Evolutionary conservation across 2,113 vertebrate species (phyloP).

Genomic region (Phaetusa simplex): DNA sequence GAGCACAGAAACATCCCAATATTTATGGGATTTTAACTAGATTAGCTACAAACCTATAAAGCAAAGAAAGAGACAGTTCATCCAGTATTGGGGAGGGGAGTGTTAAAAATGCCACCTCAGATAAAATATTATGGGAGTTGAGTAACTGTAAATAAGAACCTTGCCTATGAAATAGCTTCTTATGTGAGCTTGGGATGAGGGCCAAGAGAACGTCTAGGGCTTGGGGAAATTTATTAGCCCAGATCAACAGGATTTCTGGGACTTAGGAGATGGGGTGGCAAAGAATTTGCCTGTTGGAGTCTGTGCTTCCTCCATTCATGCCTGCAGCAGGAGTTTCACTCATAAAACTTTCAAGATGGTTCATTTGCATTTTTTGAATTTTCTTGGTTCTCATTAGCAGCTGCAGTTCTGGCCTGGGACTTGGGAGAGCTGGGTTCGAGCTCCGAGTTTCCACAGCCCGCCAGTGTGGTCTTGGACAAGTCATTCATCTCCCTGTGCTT

Average conservation of each 20-base stretch:
- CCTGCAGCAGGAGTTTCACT: constrained; percentile 21
- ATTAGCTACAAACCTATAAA: constrained; percentile 67
- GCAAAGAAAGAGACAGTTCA: constrained; percentile 71
- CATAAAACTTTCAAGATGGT: constrained; percentile 1
- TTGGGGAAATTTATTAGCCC: constrained; percentile 69
- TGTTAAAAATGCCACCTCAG: constrained; percentile 73
- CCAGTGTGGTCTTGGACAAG: background rate
- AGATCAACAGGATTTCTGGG: constrained; percentile 68
- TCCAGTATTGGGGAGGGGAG: constrained; percentile 55
- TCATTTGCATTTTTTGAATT: constrained; percentile 40
- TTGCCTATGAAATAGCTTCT: constrained; percentile 69
- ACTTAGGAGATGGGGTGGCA: constrained; percentile 56
- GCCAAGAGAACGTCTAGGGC: constrained; percentile 66
- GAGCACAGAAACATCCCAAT: constrained; percentile 59
- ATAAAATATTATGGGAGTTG: constrained; percentile 71
- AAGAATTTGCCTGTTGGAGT: constrained; percentile 65
- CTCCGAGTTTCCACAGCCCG: background rate
- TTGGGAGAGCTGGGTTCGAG: background rate
- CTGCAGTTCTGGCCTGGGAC: background rate
- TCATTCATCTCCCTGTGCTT: background rate
- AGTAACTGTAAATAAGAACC: constrained; percentile 70
- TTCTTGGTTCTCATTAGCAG: constrained; percentile 26
- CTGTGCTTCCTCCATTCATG: constrained; percentile 49
- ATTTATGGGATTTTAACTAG: constrained; percentile 70
- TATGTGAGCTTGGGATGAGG: constrained; percentile 71